phyloP scores from a whole-genome alignment of 2,888 invertebrate genomes.

The Parascotia fuliginaria region DNA sequence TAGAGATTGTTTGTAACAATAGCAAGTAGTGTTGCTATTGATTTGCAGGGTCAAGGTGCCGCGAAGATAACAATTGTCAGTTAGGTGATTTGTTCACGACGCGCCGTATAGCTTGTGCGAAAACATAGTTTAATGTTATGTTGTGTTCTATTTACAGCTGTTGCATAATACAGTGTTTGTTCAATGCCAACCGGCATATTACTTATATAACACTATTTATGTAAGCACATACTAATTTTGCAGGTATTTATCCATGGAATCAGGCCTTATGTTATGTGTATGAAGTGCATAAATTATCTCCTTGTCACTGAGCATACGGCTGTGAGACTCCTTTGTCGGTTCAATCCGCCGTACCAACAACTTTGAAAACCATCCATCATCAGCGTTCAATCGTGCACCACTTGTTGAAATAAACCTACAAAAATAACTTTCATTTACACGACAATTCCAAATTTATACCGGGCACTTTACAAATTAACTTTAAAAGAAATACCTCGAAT shows the following conservation, averaged over 20 bases:
- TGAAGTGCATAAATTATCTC: slow-evolving; percentile 98
- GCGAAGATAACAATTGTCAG: slow-evolving; percentile 46
- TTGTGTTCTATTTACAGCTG: slow-evolving; percentile 66
- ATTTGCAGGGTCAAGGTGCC: slow-evolving; percentile 50
- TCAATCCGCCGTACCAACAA: slow-evolving; percentile 95
- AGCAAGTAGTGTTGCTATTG: background rate
- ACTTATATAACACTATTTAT: slow-evolving; percentile 39
- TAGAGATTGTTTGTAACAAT: background rate
- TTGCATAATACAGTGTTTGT: slow-evolving; percentile 71
- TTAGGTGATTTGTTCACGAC: slow-evolving; percentile 32
- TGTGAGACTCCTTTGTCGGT: slow-evolving; percentile 98
- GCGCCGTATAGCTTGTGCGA: slow-evolving; percentile 8
- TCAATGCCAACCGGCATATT: slow-evolving; percentile 41
- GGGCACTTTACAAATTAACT: slow-evolving; percentile 41
- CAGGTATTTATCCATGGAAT: slow-evolving; percentile 94
- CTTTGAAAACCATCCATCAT: slow-evolving; percentile 95
- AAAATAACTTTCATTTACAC: slow-evolving; percentile 56
- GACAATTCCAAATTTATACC: slow-evolving; percentile 55
- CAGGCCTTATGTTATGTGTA: slow-evolving; percentile 97
- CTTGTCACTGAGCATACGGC: slow-evolving; percentile 98
- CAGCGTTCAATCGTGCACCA: slow-evolving; percentile 67
- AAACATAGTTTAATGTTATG: slow-evolving; percentile 7
- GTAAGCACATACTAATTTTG: slow-evolving; percentile 93
- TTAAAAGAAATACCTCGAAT: slow-evolving; percentile 65
- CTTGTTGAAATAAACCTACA: slow-evolving; percentile 75